A percentile compares a stretch with the other conserved stretches of the same genome.
phyloP scores from a whole-genome alignment of 2,113 vertebrate genomes.

The Amia ocellicauda region DNA sequence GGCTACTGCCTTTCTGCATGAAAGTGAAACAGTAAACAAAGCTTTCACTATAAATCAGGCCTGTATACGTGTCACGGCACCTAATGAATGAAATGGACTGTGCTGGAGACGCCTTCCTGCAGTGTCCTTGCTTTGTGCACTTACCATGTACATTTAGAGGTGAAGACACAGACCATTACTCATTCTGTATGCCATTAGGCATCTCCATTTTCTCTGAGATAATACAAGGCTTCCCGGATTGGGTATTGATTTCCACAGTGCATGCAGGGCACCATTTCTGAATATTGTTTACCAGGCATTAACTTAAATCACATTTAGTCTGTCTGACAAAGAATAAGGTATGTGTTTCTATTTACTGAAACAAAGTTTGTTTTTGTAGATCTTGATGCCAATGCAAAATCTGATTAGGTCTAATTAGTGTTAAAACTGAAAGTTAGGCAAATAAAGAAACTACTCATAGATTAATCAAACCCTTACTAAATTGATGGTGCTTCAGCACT shows the following conservation, averaged over 20 bases:
- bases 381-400: no score
- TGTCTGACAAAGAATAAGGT: neutral
- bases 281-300: neutral
- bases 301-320: neutral
- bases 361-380: neutral
- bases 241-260: neutral
- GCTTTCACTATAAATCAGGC: no score
- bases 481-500: no score
- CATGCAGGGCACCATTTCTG: neutral
- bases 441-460: no score
- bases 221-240: neutral
- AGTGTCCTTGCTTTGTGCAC: neutral
- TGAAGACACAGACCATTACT: neutral
- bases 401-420: no score
- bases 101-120: neutral
- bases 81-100: neutral
- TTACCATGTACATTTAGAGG: neutral
- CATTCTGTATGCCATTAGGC: neutral
- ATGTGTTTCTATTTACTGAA: neutral
- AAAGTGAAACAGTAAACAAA: no score
- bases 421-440: no score
- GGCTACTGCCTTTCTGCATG: no score
- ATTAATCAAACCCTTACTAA: no score
- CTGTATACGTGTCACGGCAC: no score
- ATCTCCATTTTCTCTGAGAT: conserved; percentile 2